Conservation (phyloP, 2,888 invertebrate species). For the Psylliodes chrysocephalus region DNA sequence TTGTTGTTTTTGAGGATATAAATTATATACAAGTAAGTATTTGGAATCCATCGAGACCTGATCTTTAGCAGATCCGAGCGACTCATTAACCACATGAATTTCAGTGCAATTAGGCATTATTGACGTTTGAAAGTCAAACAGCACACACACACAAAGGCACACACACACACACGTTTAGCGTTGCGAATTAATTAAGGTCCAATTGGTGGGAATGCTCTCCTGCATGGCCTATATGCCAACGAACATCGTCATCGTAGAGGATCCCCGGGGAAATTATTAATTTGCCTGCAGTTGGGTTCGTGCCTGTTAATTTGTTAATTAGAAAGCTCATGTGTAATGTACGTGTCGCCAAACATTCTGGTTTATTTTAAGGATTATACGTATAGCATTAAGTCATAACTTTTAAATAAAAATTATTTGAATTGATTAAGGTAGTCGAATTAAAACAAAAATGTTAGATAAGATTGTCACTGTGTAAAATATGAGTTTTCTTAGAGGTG, state of each 20-base stretch:
- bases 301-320: constrained; percentile 24
- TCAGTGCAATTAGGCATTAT: background rate
- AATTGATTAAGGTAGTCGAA: too few relatives aligned
- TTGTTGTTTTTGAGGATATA: too few relatives aligned
- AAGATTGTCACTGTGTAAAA: too few relatives aligned
- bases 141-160: background rate
- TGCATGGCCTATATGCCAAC: constrained; percentile 9
- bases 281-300: constrained; percentile 16
- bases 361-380: constrained; percentile 10
- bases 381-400: background rate
- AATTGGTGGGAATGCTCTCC: background rate
- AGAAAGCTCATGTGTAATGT: constrained; percentile 16
- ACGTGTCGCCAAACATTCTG: constrained; percentile 17
- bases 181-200: background rate
- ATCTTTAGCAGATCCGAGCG: too few relatives aligned
- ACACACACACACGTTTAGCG: background rate
- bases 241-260: background rate
- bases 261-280: constrained; percentile 21
- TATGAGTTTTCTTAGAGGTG: too few relatives aligned
- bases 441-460: too few relatives aligned
- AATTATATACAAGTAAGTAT: too few relatives aligned
- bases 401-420: too few relatives aligned
- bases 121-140: background rate
- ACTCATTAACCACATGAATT: background rate
- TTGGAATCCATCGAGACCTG: too few relatives aligned